Evolutionary conservation across 1,140 invertebrate genomes (phyloP).

Genomic region (Conopomorpha cramerella): DNA sequence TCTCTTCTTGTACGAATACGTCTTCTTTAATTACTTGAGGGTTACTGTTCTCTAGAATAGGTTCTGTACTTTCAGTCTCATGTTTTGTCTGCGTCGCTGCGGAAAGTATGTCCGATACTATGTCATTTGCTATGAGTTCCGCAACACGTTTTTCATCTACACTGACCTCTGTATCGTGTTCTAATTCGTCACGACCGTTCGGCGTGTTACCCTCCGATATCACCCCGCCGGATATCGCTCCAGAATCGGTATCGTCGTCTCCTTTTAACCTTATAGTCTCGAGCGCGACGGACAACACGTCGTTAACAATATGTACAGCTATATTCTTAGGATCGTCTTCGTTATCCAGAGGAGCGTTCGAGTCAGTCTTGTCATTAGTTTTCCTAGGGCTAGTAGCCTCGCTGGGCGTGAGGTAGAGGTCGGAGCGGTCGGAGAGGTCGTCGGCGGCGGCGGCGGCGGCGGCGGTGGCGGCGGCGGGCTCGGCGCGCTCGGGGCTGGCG

Average conservation of each 20-base stretch:
- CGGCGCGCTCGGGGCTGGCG: constrained; percentile 48
- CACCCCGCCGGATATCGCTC: constrained; percentile 41
- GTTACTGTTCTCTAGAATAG: constrained; percentile 38
- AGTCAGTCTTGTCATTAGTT: constrained; percentile 51
- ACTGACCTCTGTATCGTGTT: constrained; percentile 43
- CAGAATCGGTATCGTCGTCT: constrained; percentile 45
- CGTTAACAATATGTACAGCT: constrained; percentile 51
- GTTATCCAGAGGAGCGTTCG: constrained; percentile 56
- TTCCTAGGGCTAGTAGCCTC: constrained; percentile 59
- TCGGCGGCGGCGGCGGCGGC: constrained; percentile 40
- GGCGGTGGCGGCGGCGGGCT: too few relatives aligned
- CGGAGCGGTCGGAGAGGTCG: constrained; percentile 62
- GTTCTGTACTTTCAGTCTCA: constrained; percentile 11
- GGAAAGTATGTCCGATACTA: constrained; percentile 31
- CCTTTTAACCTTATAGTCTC: constrained; percentile 49
- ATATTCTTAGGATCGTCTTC: constrained; percentile 58
- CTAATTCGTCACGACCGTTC: constrained; percentile 47
- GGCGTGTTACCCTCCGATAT: constrained; percentile 51
- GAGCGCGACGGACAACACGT: constrained; percentile 51
- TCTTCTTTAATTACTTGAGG: constrained; percentile 33
- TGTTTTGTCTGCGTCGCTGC: constrained; percentile 22
- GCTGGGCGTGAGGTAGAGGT: constrained; percentile 65
- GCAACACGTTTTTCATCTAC: constrained; percentile 30
- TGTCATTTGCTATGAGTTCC: constrained; percentile 29
- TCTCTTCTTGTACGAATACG: constrained; percentile 38